Evolutionary conservation across 2,113 vertebrate species (phyloP).

Genomic region (Mellivora capensis): DNA sequence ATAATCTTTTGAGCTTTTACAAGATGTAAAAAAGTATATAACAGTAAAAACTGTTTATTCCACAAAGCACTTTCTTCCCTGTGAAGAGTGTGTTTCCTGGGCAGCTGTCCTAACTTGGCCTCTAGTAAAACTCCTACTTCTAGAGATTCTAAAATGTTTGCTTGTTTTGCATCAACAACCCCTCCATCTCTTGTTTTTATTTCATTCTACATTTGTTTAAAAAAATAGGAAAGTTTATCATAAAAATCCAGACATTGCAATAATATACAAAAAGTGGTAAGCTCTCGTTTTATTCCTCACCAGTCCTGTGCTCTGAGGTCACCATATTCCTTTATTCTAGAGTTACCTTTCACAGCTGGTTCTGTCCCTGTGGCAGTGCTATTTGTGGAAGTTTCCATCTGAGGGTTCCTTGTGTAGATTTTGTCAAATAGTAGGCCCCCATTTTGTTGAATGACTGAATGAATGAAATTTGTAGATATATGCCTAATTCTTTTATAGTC

Average conservation of each 20-base stretch:
- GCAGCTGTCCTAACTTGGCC: not conserved
- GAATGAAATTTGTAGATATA: not conserved
- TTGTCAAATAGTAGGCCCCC: not conserved
- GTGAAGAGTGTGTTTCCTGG: not conserved
- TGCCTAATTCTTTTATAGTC: not conserved
- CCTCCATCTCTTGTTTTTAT: not conserved
- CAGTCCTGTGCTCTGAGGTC: not conserved
- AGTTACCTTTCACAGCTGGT: not conserved
- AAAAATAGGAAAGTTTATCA: not conserved
- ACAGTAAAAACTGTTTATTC: not conserved
- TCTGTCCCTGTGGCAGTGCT: not conserved
- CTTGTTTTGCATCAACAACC: not conserved
- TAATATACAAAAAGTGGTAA: not conserved
- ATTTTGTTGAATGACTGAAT: not conserved
- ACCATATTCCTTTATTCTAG: not conserved
- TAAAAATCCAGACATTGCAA: not conserved
- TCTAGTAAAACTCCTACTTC: not conserved
- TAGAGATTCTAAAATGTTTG: not conserved
- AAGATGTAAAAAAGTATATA: not conserved
- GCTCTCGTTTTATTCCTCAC: not conserved
- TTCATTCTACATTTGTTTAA: constrained; percentile 19
- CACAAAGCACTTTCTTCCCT: not conserved
- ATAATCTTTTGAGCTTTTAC: not conserved
- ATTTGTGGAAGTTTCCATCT: not conserved
- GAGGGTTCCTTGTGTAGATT: not conserved